Percentiles rank a stretch among this genome's conserved stretches.
Evolutionary conservation across 2,797 vertebrate species (phyloP).

Genomic region (Alfaro cultratus): DNA sequence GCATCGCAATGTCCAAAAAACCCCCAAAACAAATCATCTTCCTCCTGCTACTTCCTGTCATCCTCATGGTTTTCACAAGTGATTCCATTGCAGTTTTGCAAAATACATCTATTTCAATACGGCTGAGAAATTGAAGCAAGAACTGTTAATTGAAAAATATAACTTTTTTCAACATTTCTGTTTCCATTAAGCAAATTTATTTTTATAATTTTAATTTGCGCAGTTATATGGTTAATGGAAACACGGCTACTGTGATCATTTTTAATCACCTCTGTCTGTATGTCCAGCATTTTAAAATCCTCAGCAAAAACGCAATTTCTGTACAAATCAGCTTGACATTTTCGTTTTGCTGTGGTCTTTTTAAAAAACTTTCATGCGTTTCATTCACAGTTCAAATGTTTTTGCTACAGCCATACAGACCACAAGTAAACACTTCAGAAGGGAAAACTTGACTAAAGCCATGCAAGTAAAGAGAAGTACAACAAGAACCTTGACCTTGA

Average conservation of each 20-base stretch:
- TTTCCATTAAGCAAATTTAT: too few species aligned
- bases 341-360: not conserved
- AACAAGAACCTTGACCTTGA: not conserved
- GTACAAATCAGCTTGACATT: not conserved
- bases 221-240: too few species aligned
- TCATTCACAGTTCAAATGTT: not conserved
- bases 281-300: not conserved
- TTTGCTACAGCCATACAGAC: not conserved
- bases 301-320: not conserved
- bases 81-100: too few species aligned
- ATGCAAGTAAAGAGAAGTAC: not conserved
- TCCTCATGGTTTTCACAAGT: too few species aligned
- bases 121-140: too few species aligned
- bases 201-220: too few species aligned
- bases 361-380: not conserved
- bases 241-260: not conserved
- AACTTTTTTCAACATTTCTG: too few species aligned
- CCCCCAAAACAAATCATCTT: too few species aligned
- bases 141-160: too few species aligned
- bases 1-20: too few species aligned
- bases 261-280: not conserved
- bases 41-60: too few species aligned
- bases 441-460: not conserved
- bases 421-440: not conserved
- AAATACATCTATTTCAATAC: too few species aligned